phyloP scores from a whole-genome alignment of 2,888 invertebrate genomes.

The Macrostomum cliftonense region DNA sequence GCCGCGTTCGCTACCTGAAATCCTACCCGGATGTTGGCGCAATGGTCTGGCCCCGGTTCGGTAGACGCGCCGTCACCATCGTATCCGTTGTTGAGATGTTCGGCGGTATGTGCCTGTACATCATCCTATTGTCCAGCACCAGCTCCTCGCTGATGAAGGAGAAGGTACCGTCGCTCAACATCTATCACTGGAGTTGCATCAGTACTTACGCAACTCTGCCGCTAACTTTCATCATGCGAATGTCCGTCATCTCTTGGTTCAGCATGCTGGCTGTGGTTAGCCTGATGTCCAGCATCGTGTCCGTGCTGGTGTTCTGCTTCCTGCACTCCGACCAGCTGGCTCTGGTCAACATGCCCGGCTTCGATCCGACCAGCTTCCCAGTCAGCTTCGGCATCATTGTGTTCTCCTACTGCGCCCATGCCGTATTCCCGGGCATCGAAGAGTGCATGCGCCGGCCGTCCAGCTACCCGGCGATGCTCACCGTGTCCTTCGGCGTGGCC shows the following conservation, averaged over 20 bases:
- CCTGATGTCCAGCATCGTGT: conserved; percentile 5
- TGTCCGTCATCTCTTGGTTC: conserved; percentile 10
- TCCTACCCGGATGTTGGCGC: conserved; percentile 6
- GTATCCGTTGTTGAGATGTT: conserved; percentile 8
- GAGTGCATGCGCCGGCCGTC: conserved; percentile 6
- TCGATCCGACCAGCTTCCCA: conserved; percentile 4
- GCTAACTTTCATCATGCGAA: conserved; percentile 6
- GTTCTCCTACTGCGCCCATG: conserved; percentile 10
- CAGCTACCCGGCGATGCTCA: conserved; percentile 5
- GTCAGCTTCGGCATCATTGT: conserved; percentile 11
- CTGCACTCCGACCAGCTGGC: not conserved
- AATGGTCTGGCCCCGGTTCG: conserved; percentile 9
- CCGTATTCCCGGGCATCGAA: conserved; percentile 6
- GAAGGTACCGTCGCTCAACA: not conserved
- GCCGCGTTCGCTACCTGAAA: not conserved
- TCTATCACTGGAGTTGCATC: conserved; percentile 6
- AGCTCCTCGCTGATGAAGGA: conserved; percentile 3
- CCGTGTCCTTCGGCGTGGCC: conserved; percentile 4
- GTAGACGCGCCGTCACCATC: conserved; percentile 3
- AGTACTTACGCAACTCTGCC: conserved; percentile 5
- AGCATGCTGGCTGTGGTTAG: conserved; percentile 7
- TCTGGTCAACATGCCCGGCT: conserved; percentile 1
- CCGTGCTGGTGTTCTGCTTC: conserved; percentile 7
- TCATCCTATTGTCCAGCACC: conserved; percentile 4
- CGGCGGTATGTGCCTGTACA: conserved; percentile 9